These are phyloP conservation scores for Diarsia mendica DNA, from an alignment of 2,888 invertebrate genomes.

Conservation along the genomic window DNA sequence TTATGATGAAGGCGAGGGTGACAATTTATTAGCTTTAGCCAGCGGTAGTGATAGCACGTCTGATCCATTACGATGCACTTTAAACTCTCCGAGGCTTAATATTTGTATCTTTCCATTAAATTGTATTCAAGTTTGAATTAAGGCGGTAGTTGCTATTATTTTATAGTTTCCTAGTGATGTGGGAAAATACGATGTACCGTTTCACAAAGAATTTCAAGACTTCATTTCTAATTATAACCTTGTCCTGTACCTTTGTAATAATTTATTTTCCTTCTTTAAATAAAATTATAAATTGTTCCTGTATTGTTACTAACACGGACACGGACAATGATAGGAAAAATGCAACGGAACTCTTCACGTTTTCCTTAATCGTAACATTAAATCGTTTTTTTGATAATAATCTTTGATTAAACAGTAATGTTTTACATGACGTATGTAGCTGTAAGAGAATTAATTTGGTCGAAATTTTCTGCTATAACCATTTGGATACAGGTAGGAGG, in stretches of 20 bases:
- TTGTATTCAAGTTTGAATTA: background rate
- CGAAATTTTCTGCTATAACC: background rate
- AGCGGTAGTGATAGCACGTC: no score
- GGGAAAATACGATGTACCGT: constrained; percentile 44
- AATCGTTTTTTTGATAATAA: background rate
- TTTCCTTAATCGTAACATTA: background rate
- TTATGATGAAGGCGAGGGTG: no score
- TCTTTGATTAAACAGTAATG: background rate
- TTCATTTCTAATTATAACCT: constrained; percentile 27
- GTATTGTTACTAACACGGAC: constrained; percentile 5
- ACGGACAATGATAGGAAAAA: background rate
- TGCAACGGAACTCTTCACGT: background rate
- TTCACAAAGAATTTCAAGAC: constrained; percentile 35
- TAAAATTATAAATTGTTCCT: background rate
- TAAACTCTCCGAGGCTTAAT: background rate
- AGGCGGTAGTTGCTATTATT: background rate
- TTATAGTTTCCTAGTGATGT: constrained; percentile 34
- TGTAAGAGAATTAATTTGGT: background rate
- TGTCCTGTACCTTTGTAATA: constrained; percentile 39
- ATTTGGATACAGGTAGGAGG: no score
- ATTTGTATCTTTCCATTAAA: background rate
- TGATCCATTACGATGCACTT: no score
- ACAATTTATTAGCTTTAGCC: no score
- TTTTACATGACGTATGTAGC: background rate
- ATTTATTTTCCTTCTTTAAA: no score